Base-by-base conservation (phyloP, 2,888 invertebrate genomes). In the Polyommatus icarus region DNA sequence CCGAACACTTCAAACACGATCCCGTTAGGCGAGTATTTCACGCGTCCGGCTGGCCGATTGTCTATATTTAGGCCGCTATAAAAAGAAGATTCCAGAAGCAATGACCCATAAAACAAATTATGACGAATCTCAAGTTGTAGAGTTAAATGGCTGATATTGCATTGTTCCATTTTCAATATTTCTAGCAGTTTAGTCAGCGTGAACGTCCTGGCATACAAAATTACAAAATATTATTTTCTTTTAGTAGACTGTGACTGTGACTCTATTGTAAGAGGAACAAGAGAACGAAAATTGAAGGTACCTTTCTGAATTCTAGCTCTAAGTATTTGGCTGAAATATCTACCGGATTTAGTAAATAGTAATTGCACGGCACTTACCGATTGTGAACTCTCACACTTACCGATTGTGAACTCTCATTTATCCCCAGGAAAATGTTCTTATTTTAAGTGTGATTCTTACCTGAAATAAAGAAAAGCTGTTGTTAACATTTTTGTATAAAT, bases 51-150 rank as follows among this genome's bases (percentile, higher is more conserved):
- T 86, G 85, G 84, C 84, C 84, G 85, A 85, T 86, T 86, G 83
- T 85, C 88, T 90, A 90, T 86, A 88, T 87, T 86, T 91, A 91
- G 87, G 84, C 83, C 82, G 86, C 89, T 90, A 90, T 89, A 87
- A 89, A 87, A 88, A 90, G 87, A 85, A 85, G 75, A 78, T 78
- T 72, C 76, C 78, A 79, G 77, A 78, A 79, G 77, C 77, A 72
- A 75, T 75, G 77, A 76, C 78, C 57, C 29, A 61, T 71, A 59
- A 77, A 32, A 71, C 50, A 54, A 77, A 77, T 72, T 71, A 73
- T 36, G 72, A 77, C 36, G 40, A 77, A 73, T 54, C n/a, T n/a
- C 18, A 73, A 72, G 24, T 71, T 77, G 71, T 71, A 32, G 5
- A 29, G 15, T 15, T 12, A 67, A 32, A 24, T 67, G 29, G 29